Evolutionary conservation across 2,888 invertebrate species (phyloP).

Genomic region (Rhorus exstirpatorius): DNA sequence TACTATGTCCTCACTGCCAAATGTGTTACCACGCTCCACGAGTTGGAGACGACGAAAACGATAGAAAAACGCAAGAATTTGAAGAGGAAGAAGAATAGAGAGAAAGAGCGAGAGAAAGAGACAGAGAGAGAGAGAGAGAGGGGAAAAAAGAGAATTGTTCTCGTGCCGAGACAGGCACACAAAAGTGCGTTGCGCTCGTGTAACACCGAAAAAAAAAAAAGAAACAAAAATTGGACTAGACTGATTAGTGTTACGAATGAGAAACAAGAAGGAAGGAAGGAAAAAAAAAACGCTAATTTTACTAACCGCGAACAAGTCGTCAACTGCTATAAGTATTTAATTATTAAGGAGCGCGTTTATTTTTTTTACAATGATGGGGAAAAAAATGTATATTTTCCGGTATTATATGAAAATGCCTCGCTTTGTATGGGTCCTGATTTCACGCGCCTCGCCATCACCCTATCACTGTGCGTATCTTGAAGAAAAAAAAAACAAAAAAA

Average conservation of each 20-base stretch:
- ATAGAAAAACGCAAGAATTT: slow-evolving; percentile 37
- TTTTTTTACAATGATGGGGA: slow-evolving; percentile 84
- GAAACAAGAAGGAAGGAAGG: slow-evolving; percentile 35
- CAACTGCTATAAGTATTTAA: slow-evolving; percentile 84
- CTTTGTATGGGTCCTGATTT: slow-evolving; percentile 78
- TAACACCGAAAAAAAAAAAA: slow-evolving; percentile 70
- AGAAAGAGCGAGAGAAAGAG: too few species aligned
- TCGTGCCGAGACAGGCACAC: slow-evolving; percentile 75
- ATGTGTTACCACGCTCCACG: slow-evolving; percentile 79
- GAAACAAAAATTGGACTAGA: slow-evolving; percentile 76
- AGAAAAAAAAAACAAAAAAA: background rate
- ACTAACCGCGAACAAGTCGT: slow-evolving; percentile 76
- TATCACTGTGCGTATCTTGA: background rate
- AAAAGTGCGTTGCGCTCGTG: slow-evolving; percentile 71
- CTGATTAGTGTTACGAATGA: slow-evolving; percentile 80
- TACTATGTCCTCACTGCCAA: slow-evolving; percentile 85
- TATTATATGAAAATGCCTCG: slow-evolving; percentile 85
- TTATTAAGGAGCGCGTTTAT: slow-evolving; percentile 85
- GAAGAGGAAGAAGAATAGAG: slow-evolving; percentile 23
- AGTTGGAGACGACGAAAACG: slow-evolving; percentile 59
- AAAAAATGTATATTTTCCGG: slow-evolving; percentile 85
- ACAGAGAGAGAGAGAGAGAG: slow-evolving; percentile 37
- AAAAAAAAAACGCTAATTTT: slow-evolving; percentile 79
- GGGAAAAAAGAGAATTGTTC: slow-evolving; percentile 71
- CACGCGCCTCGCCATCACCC: slow-evolving; percentile 67